phyloP scores from a whole-genome alignment of 2,113 vertebrate genomes.

The Aphelocoma coerulescens region DNA sequence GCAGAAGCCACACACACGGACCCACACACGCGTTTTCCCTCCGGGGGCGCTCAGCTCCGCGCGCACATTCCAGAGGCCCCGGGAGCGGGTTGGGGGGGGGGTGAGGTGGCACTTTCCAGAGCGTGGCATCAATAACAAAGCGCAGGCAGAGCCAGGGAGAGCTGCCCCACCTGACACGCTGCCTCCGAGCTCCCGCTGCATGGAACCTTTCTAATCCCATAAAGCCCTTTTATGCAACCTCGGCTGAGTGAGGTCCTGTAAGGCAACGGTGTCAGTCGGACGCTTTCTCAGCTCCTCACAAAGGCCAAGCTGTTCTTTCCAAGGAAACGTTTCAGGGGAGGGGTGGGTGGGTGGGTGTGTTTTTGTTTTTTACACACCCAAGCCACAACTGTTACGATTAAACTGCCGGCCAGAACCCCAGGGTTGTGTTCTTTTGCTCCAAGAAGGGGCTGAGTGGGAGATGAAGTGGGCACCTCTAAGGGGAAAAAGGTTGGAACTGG shows the following conservation, averaged over 20 bases:
- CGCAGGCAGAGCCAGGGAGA: not conserved
- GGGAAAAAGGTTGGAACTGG: not conserved
- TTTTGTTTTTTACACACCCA: not conserved
- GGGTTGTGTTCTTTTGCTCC: not conserved
- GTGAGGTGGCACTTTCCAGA: not conserved
- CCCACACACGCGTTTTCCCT: accelerated
- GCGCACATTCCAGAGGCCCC: not conserved
- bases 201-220: constrained; percentile 54
- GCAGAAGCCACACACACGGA: not conserved
- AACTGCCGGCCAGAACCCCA: not conserved
- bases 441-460: not conserved
- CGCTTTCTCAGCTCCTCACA: constrained; percentile 30
- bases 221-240: constrained; percentile 57
- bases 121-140: not conserved
- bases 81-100: not conserved
- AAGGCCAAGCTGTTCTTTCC: constrained; percentile 1
- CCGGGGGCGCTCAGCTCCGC: not conserved
- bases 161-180: constrained; percentile 17
- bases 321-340: not conserved
- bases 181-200: not conserved
- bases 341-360: not conserved
- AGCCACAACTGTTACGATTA: not conserved
- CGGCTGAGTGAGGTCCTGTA: constrained; percentile 4
- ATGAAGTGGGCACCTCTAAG: not conserved
- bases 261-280: constrained; percentile 52